Evolutionary conservation across 2,797 vertebrate species (phyloP).

Genomic region (Malacoraja senta): DNA sequence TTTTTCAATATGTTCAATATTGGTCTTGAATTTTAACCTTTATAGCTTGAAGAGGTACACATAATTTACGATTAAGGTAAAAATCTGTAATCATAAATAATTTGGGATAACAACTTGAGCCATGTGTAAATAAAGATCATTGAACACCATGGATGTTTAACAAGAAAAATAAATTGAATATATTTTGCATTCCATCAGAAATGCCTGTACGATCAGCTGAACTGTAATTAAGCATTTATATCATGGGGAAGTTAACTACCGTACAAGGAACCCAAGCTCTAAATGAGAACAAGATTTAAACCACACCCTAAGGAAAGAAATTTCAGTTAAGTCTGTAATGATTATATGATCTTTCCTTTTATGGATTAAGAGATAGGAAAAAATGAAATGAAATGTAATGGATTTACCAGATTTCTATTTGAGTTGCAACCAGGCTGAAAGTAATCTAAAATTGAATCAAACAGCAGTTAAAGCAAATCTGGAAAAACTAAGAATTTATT

Average conservation of each 20-base stretch:
- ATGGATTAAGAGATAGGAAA: constrained; percentile 16
- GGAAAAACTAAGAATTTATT: background rate
- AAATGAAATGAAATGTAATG: constrained; percentile 24
- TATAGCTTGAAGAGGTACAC: background rate
- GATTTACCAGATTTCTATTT: constrained; percentile 13
- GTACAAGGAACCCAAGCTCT: background rate
- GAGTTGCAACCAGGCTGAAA: constrained; percentile 3
- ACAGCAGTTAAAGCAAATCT: too few species aligned
- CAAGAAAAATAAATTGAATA: background rate
- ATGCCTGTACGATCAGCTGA: background rate
- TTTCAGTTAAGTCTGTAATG: constrained; percentile 7
- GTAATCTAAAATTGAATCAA: background rate
- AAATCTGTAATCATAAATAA: constrained; percentile 1
- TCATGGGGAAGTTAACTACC: background rate
- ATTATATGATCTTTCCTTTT: background rate
- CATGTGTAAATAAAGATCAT: background rate
- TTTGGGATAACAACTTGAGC: background rate
- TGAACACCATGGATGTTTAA: background rate
- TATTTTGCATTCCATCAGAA: background rate
- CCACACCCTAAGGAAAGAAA: constrained; percentile 15
- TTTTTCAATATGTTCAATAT: background rate
- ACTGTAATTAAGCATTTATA: constrained; percentile 19
- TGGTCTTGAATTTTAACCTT: background rate
- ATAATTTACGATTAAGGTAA: background rate
- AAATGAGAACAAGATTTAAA: constrained; percentile 28